Evolutionary conservation across 2,888 invertebrate genomes (phyloP).

Genomic region (Acronicta alni): DNA sequence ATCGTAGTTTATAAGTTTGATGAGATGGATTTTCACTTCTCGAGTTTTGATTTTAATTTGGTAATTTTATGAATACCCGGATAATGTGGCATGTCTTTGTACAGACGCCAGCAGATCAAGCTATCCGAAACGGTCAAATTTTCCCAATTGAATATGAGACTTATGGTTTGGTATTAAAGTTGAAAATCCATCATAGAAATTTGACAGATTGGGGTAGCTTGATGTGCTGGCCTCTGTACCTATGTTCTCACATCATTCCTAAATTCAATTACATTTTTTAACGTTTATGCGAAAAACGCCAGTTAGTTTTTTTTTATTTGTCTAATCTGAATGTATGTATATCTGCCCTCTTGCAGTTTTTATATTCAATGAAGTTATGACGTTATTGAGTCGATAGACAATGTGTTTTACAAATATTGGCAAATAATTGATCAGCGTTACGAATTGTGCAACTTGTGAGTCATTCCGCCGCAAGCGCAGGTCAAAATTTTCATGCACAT

Average conservation of each 20-base stretch:
- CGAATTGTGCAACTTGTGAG: conserved; percentile 20
- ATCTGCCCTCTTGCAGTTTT: conserved; percentile 10
- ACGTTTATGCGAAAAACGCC: not conserved
- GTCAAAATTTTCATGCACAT: conserved; percentile 21
- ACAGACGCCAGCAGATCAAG: too few relatives aligned
- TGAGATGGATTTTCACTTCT: not conserved
- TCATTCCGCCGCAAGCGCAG: conserved; percentile 18
- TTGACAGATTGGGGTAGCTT: too few relatives aligned
- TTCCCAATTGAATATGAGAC: too few relatives aligned
- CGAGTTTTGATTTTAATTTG: not conserved
- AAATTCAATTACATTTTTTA: too few relatives aligned
- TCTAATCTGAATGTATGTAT: not conserved
- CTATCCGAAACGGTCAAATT: too few relatives aligned
- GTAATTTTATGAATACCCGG: not conserved
- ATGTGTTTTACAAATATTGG: conserved; percentile 17
- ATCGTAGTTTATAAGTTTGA: not conserved
- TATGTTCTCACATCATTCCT: too few relatives aligned
- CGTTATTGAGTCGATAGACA: conserved; percentile 20
- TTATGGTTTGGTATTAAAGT: too few relatives aligned
- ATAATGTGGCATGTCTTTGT: too few relatives aligned
- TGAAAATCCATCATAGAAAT: too few relatives aligned
- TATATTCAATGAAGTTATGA: conserved; percentile 1
- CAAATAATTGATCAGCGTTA: conserved; percentile 31
- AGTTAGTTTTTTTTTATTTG: too few relatives aligned
- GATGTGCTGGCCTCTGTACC: too few relatives aligned